Percentiles rank a stretch among this genome's conserved stretches.
phyloP scores from a whole-genome alignment of 2,797 vertebrate genomes.

The Crypturellus tataupa region DNA sequence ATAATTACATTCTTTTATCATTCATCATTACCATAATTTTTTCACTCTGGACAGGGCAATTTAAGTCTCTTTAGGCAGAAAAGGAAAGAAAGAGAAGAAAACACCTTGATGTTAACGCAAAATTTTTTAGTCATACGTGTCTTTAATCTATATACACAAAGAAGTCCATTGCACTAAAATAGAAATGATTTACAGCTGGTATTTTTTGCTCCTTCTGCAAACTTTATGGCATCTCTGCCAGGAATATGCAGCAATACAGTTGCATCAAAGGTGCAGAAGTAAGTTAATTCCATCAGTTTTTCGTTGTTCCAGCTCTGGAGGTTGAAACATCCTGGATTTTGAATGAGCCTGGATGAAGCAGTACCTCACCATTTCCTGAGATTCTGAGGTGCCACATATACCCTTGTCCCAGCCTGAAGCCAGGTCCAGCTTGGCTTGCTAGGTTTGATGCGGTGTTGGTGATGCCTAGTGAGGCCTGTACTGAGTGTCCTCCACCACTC shows the following conservation, averaged over 20 bases:
- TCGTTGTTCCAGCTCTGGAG: not conserved
- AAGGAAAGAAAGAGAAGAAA: not conserved
- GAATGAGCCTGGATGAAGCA: not conserved
- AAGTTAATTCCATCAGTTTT: not conserved
- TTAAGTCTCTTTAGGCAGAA: not conserved
- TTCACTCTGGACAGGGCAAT: not conserved
- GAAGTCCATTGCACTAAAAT: not conserved
- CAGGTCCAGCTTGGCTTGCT: not conserved
- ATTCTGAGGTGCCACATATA: not conserved
- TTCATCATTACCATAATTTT: not conserved
- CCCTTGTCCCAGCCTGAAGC: not conserved
- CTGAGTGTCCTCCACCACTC: not conserved
- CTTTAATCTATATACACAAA: not conserved
- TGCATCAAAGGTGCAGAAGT: not conserved
- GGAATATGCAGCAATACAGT: not conserved
- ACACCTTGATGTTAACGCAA: not conserved
- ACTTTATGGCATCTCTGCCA: not conserved
- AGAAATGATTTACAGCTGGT: not conserved
- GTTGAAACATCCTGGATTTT: not conserved
- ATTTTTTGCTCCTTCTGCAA: not conserved
- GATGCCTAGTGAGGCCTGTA: not conserved
- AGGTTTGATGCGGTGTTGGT: accelerated
- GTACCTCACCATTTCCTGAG: accelerated
- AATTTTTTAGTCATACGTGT: not conserved
- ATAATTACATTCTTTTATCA: slow-evolving; percentile 37